Evolutionary conservation across 2,888 invertebrate genomes (phyloP).

Genomic region (Drosophila limbata): DNA sequence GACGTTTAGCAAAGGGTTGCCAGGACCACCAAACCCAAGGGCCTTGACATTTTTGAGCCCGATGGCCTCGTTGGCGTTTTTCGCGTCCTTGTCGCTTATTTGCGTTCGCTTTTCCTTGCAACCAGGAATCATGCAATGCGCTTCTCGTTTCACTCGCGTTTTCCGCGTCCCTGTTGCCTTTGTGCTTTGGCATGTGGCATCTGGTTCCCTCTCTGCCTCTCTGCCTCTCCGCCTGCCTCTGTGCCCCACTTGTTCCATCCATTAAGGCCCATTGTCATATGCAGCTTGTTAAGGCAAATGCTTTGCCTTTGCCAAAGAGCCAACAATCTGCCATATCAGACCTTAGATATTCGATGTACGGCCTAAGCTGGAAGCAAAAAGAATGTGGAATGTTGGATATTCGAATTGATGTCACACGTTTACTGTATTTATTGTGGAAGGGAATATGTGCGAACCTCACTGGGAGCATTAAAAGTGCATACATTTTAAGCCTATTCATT

Average conservation of each 20-base stretch:
- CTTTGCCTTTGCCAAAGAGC: constrained; percentile 16
- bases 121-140: constrained; percentile 35
- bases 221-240: not conserved
- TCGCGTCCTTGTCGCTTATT: constrained; percentile 68
- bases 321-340: constrained; percentile 17
- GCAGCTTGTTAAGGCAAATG: constrained; percentile 44
- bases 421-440: not conserved
- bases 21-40: constrained; percentile 39
- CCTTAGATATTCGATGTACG: constrained; percentile 16
- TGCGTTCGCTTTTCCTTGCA: constrained; percentile 39
- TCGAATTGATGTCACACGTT: constrained; percentile 4
- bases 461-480: not conserved
- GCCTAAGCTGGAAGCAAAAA: constrained; percentile 1
- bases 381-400: constrained; percentile 4
- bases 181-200: constrained; percentile 35
- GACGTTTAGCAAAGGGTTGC: constrained; percentile 42
- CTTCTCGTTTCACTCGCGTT: constrained; percentile 27
- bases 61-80: constrained; percentile 33
- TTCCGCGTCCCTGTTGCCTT: constrained; percentile 17
- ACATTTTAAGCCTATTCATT: not conserved
- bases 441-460: not conserved
- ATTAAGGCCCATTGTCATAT: constrained; percentile 49
- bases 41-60: constrained; percentile 55
- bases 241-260: constrained; percentile 14
- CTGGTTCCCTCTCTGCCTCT: not conserved